Evolutionary conservation across 1,140 invertebrate genomes (phyloP).

Genomic region (Palaemon carinicauda): DNA sequence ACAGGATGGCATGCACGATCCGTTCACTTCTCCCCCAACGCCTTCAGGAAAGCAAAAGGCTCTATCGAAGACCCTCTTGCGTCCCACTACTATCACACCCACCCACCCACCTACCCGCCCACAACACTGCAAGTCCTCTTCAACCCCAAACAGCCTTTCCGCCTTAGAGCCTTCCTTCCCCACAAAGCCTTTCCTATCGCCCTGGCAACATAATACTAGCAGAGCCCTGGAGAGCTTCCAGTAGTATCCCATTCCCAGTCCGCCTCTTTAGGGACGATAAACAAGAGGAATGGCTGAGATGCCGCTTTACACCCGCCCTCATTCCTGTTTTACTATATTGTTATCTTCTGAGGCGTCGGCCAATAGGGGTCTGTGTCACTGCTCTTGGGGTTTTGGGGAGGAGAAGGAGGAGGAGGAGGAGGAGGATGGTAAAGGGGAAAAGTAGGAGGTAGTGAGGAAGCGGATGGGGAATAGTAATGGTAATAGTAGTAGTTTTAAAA

Average conservation of each 20-base stretch:
- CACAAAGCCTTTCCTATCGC: neutral
- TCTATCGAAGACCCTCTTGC: too few species aligned
- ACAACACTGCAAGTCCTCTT: neutral
- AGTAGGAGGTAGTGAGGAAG: neutral
- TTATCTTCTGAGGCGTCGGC: constrained; percentile 4
- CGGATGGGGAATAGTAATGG: neutral
- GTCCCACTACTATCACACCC: too few species aligned
- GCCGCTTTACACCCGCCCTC: neutral
- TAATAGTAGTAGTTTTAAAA: neutral
- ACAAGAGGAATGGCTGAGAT: constrained; percentile 26
- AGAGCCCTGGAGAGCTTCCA: neutral
- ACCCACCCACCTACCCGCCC: neutral
- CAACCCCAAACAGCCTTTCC: neutral
- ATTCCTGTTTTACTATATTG: neutral
- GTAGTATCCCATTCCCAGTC: constrained; percentile 16
- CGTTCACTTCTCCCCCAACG: too few species aligned
- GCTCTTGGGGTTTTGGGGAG: too few species aligned
- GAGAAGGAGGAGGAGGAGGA: neutral
- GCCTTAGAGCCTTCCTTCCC: neutral
- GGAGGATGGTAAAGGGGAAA: neutral
- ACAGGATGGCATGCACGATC: too few species aligned
- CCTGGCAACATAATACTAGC: neutral
- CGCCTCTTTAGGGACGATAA: constrained; percentile 22
- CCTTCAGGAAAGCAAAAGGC: too few species aligned
- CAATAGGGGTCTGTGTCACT: too few species aligned